Percentiles rank a stretch among this genome's conserved stretches.
Evolutionary conservation across 37 sponge, comb jelly and placozoan genomes (phyloP).

Genomic region (Corticium candelabrum): DNA sequence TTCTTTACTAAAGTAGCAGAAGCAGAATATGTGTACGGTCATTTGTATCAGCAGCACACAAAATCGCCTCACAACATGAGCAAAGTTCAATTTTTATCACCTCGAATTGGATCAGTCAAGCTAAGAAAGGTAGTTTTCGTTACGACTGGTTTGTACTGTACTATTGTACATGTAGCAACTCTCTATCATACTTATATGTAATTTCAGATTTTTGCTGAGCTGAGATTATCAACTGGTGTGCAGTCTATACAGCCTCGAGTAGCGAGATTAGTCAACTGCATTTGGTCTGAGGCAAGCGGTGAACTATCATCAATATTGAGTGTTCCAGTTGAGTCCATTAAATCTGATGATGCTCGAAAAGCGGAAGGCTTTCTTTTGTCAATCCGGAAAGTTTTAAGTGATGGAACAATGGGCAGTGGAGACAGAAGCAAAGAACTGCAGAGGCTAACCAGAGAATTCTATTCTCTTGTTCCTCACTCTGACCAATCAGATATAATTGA

Average conservation of each 20-base stretch:
- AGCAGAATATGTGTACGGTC: conserved; percentile 63
- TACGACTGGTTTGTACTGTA: too few species aligned
- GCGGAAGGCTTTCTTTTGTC: conserved; percentile 72
- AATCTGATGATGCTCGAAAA: conserved; percentile 51
- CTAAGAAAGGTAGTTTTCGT: conserved; percentile 84
- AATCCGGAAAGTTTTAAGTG: conserved; percentile 46
- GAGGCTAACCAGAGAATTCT: conserved; percentile 51
- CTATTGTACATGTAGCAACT: too few species aligned
- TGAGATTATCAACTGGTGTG: too few species aligned
- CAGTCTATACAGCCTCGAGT: too few species aligned
- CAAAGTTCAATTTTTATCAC: conserved; percentile 36
- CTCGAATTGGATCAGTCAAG: conserved; percentile 59
- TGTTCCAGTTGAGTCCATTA: conserved; percentile 51
- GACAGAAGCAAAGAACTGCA: too few species aligned
- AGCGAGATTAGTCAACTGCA: conserved; percentile 68
- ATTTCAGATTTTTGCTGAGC: too few species aligned
- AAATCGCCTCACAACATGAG: conserved; percentile 37
- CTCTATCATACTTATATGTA: too few species aligned
- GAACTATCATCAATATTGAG: conserved; percentile 56
- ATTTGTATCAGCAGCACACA: conserved; percentile 45
- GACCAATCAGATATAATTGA: conserved; percentile 14
- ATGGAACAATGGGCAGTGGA: neutral
- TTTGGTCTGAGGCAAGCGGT: conserved; percentile 73
- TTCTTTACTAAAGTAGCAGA: conserved; percentile 54
- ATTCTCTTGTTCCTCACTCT: conserved; percentile 58